Conservation (phyloP, 2,113 vertebrate genomes). For the Sapajus apella region DNA sequence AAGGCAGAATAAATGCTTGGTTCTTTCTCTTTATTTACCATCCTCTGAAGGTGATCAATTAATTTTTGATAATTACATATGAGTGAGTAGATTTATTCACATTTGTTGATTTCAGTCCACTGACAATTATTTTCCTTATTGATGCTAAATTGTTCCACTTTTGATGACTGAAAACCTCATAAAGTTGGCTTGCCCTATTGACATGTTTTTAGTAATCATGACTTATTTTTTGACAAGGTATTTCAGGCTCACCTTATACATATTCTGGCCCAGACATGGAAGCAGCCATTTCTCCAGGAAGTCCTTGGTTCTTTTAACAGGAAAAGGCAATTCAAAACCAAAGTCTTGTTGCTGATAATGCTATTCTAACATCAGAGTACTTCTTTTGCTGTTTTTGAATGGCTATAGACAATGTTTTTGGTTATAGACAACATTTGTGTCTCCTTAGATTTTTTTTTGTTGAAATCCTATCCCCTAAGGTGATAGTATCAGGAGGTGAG, state of each 20-base stretch:
- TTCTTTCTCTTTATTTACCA: background rate
- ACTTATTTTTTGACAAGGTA: background rate
- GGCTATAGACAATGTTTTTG: too few relatives aligned
- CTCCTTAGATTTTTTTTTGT: background rate
- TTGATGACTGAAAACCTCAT: background rate
- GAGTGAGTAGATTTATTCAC: background rate
- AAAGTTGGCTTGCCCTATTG: background rate
- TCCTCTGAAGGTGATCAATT: background rate
- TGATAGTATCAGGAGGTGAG: background rate
- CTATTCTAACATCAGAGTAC: background rate
- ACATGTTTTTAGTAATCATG: background rate
- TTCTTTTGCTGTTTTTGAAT: background rate
- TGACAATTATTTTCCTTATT: background rate
- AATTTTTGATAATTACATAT: constrained; percentile 6
- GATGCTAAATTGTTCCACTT: background rate
- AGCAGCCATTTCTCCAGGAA: background rate
- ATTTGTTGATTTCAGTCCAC: background rate
- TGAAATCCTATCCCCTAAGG: background rate
- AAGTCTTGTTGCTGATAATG: background rate
- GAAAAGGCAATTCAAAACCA: background rate
- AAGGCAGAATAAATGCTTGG: background rate
- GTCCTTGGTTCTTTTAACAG: background rate
- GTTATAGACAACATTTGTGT: background rate
- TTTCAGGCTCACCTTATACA: background rate
- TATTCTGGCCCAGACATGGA: background rate